Base-by-base conservation (phyloP, 2,888 invertebrate species). In the Orthosia gothica region DNA sequence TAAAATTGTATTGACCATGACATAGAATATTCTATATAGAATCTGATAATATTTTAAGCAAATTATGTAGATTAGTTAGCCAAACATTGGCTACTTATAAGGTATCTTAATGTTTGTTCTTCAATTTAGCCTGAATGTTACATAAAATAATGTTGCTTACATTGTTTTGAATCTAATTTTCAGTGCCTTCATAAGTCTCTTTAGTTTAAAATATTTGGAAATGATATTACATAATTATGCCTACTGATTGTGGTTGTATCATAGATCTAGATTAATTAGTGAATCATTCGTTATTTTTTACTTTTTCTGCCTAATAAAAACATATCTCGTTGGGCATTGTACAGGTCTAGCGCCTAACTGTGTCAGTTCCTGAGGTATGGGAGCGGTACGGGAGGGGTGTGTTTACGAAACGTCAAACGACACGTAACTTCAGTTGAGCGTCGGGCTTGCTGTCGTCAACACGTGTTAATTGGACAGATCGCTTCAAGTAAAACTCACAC, bases 21-120 rank as follows among this genome's bases (percentile, higher is more conserved):
- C 64, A 69, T 68, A 70, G 72, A 73, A 54, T 16, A 59, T 18
- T 52, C 20, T 57, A 64, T 16, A 40, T 40, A 40, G 7, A 32
- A 52, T 58, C 69, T 79, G 63, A 62, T 74, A 76, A 71, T 67
- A n/a, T 69, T 62, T 40, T 74, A 40, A 57, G 69, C 54, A 74
- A 76, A 79, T 79, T 73, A 75, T 59, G 11, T 58, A 69, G 70
- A 83, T 72, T 71, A 73, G 32, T 67, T 59, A 76, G 79, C 45
- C n/a, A 70, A 79, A 82, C 40, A 70, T 9, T 23, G 13, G 23
- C n/a, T 66, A 55, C 54, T 26, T 79, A 16, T 45, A 57, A 23
- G 57, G 66, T 58, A 69, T 81, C 12, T 12, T 4, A 12, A 58
- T 50, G 16, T 64, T 75, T 67, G 16, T 67, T 64, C 7, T 61